Evolutionary conservation across 2,113 vertebrate species (phyloP).

Genomic region (Spea bombifrons): DNA sequence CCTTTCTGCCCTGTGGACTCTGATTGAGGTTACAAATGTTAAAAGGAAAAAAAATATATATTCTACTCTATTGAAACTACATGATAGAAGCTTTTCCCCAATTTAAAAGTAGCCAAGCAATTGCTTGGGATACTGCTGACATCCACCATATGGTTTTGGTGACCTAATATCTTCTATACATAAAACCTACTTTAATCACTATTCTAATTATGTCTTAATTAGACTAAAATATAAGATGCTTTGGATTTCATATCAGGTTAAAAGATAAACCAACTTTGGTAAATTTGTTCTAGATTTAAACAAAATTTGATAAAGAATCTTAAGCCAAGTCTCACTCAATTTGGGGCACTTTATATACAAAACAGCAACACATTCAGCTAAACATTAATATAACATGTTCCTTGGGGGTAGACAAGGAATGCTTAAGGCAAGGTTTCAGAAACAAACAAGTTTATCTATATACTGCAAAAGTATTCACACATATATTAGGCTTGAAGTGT

Average conservation of each 20-base stretch:
- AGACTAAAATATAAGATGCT: not conserved
- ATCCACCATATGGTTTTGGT: not conserved
- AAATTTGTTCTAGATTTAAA: not conserved
- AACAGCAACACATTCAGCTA: constrained; percentile 4
- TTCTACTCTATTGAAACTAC: too few relatives aligned
- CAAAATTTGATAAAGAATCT: not conserved
- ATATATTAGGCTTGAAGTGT: constrained; percentile 31
- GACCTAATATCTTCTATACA: not conserved
- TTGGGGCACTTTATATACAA: constrained; percentile 23
- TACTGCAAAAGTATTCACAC: constrained; percentile 17
- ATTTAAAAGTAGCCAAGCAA: too few relatives aligned
- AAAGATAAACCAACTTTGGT: not conserved
- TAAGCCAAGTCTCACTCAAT: constrained; percentile 21
- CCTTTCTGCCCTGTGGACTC: too few relatives aligned
- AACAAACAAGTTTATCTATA: constrained; percentile 29
- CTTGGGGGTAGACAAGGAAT: constrained; percentile 42
- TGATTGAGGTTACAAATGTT: too few relatives aligned
- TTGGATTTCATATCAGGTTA: not conserved
- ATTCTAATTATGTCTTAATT: not conserved
- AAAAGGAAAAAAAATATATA: too few relatives aligned
- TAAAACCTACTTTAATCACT: not conserved
- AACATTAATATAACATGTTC: constrained; percentile 39
- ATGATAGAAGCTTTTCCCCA: too few relatives aligned
- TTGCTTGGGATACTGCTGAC: not conserved
- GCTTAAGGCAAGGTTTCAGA: constrained; percentile 46